phyloP scores from a whole-genome alignment of 2,797 vertebrate species.

The Nyctibius grandis region DNA sequence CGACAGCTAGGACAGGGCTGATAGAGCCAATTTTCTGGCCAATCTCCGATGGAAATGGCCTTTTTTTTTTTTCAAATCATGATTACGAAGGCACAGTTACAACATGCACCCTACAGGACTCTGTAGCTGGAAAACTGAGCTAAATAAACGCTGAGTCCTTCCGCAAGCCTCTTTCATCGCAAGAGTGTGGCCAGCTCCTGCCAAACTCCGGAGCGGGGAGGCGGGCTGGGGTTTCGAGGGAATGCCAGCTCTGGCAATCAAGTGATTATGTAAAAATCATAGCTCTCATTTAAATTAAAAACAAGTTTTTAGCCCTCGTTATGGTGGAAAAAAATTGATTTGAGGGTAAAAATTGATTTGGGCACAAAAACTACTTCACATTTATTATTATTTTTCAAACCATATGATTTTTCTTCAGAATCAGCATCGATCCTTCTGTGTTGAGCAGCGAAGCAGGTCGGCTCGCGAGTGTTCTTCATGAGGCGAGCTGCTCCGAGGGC shows the following conservation, averaged over 20 bases:
- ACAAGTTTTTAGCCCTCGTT: neutral
- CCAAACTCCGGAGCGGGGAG: neutral
- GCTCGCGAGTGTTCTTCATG: neutral
- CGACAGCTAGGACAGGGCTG: neutral
- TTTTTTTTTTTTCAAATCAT: neutral
- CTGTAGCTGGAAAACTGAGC: neutral
- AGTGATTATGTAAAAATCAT: neutral
- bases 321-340: neutral
- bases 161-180: neutral
- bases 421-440: neutral
- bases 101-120: neutral
- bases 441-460: accelerated
- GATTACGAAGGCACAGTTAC: neutral
- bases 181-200: neutral
- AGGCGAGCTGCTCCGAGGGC: neutral
- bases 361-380: neutral
- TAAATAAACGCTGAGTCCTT: neutral
- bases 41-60: neutral
- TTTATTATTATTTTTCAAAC: neutral
- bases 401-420: neutral
- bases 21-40: neutral
- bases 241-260: neutral
- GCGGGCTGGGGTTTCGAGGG: neutral
- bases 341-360: neutral
- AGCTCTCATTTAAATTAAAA: neutral